A percentile compares a stretch with the other conserved stretches of the same genome.
phyloP scores from a whole-genome alignment of 2,888 invertebrate genomes.

The Synergus itoensis region DNA sequence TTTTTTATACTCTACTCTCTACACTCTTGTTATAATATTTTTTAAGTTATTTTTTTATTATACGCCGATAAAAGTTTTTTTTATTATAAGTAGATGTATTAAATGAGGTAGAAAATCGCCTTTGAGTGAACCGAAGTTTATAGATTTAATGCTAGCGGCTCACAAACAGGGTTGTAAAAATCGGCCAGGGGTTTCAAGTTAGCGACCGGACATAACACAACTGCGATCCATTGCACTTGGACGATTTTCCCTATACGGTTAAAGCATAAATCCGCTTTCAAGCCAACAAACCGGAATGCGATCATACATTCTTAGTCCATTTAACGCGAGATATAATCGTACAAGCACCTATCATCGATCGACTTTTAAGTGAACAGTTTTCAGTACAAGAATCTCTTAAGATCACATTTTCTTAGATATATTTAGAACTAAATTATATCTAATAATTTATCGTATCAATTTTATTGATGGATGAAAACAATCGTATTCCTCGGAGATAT shows the following conservation, averaged over 20 bases:
- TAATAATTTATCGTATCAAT: neutral
- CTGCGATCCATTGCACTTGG: constrained; percentile 8
- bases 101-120: constrained; percentile 23
- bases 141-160: constrained; percentile 12
- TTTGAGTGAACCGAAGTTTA: constrained; percentile 6
- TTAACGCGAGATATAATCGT: neutral
- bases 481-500: neutral
- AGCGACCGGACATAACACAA: constrained; percentile 1
- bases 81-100: neutral
- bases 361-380: neutral
- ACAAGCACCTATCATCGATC: constrained; percentile 2
- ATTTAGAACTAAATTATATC: neutral
- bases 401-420: neutral
- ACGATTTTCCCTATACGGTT: neutral
- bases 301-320: neutral
- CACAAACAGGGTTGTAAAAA: constrained; percentile 22
- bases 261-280: neutral
- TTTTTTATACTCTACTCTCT: neutral
- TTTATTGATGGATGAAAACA: neutral
- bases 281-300: constrained; percentile 8
- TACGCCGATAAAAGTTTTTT: neutral
- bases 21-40: neutral
- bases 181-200: neutral
- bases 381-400: neutral
- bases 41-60: constrained; percentile 8